These are phyloP conservation scores for Dysdera silvatica DNA, from an alignment of 1,140 invertebrate species.

Conservation along the genomic window DNA sequence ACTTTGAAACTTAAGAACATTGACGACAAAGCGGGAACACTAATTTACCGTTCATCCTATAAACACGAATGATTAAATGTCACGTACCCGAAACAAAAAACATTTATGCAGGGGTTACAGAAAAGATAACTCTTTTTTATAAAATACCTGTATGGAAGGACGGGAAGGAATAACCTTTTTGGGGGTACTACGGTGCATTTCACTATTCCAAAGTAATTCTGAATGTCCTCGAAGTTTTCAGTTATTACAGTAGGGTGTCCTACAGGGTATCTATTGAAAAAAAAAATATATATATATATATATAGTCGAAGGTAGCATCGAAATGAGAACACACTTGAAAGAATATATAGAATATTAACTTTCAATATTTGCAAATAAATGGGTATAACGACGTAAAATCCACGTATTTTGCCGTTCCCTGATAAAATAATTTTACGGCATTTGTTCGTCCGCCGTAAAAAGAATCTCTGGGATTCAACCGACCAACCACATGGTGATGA, in stretches of 20 bases:
- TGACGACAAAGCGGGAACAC: neutral
- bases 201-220: conserved; percentile 2
- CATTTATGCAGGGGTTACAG: too few relatives aligned
- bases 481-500: neutral
- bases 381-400: conserved; percentile 6
- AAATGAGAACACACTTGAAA: neutral
- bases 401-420: neutral
- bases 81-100: too few relatives aligned
- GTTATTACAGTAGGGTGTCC: conserved; percentile 4
- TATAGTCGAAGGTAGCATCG: neutral
- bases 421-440: neutral
- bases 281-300: too few relatives aligned
- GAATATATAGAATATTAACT: neutral
- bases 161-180: neutral
- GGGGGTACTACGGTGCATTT: conserved; percentile 1
- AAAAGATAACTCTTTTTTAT: too few relatives aligned
- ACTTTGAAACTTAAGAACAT: neutral
- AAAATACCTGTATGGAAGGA: neutral
- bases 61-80: too few relatives aligned
- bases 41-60: neutral
- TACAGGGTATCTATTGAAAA: too few relatives aligned
- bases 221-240: neutral
- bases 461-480: neutral
- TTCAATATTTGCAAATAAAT: neutral
- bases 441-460: conserved; percentile 2